Conservation (phyloP, 2,888 invertebrate genomes). For the Dastarcus helophoroides region DNA sequence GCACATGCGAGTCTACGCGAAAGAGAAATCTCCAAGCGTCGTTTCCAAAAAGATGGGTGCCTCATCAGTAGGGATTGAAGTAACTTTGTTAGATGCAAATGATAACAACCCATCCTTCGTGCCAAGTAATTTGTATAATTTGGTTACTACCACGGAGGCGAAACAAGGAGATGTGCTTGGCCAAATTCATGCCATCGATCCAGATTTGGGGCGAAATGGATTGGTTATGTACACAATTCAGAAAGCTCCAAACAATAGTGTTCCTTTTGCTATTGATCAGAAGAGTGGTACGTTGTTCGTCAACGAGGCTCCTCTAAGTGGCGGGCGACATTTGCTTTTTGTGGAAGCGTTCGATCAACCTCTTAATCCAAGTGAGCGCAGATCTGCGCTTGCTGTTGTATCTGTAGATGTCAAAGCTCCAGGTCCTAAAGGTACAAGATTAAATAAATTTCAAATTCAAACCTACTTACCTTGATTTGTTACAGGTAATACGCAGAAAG, state of each 20-base stretch:
- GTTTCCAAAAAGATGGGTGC: constrained; percentile 41
- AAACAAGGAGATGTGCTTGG: constrained; percentile 53
- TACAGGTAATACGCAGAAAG: constrained; percentile 39
- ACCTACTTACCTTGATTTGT: constrained; percentile 10
- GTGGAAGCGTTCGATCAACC: constrained; percentile 78
- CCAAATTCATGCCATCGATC: constrained; percentile 69
- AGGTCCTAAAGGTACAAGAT: constrained; percentile 35
- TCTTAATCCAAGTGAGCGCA: constrained; percentile 67
- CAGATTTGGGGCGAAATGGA: constrained; percentile 68
- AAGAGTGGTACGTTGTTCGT: constrained; percentile 59
- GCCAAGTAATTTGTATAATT: constrained; percentile 73
- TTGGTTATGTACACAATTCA: constrained; percentile 34
- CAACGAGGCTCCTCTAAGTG: constrained; percentile 50
- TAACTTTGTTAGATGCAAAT: constrained; percentile 77
- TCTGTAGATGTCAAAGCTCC: constrained; percentile 61
- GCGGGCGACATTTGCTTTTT: constrained; percentile 68
- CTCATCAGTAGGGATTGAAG: constrained; percentile 62
- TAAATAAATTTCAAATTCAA: neutral
- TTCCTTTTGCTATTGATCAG: constrained; percentile 61
- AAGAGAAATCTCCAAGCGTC: constrained; percentile 62
- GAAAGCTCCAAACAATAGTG: constrained; percentile 32
- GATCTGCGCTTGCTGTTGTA: constrained; percentile 75
- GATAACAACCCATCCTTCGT: constrained; percentile 84
- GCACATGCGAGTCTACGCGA: constrained; percentile 64
- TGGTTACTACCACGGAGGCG: constrained; percentile 55